Evolutionary conservation across 2,113 vertebrate species (phyloP).

Genomic region (Python bivittatus): DNA sequence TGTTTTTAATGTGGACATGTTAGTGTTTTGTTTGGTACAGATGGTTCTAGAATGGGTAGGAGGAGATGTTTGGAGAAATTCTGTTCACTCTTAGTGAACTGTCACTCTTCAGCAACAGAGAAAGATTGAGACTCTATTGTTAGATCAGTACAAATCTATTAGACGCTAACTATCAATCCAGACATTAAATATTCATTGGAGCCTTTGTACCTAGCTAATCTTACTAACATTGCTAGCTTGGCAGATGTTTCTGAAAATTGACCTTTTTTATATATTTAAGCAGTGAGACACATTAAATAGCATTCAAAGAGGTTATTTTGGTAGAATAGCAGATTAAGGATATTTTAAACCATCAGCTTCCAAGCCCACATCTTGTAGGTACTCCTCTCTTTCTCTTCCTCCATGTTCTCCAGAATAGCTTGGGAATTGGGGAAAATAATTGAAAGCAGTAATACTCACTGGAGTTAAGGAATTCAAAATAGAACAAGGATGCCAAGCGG

Average conservation of each 20-base stretch:
- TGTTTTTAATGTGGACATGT: slow-evolving; percentile 38
- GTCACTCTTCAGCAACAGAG: slow-evolving; percentile 25
- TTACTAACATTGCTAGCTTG: slow-evolving; percentile 22
- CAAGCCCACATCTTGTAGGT: neutral
- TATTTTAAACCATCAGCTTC: neutral
- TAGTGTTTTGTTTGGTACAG: slow-evolving; percentile 47
- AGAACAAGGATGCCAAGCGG: neutral
- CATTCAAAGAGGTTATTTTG: neutral
- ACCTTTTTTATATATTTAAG: neutral
- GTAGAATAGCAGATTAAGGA: neutral
- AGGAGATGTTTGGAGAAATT: slow-evolving; percentile 37
- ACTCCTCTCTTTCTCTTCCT: neutral
- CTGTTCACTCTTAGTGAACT: neutral
- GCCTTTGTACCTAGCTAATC: slow-evolving; percentile 9
- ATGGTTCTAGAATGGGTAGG: slow-evolving; percentile 37
- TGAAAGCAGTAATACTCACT: neutral
- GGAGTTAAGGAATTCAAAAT: neutral
- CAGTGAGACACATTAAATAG: neutral
- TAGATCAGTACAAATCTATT: slow-evolving; percentile 23
- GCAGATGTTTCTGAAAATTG: neutral
- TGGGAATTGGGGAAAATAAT: neutral
- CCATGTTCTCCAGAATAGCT: neutral
- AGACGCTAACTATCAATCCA: slow-evolving; percentile 18
- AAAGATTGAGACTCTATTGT: slow-evolving; percentile 22
- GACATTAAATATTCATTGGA: neutral